Evolutionary conservation across 2,888 invertebrate genomes (phyloP).

Genomic region (Lutraria lutraria): DNA sequence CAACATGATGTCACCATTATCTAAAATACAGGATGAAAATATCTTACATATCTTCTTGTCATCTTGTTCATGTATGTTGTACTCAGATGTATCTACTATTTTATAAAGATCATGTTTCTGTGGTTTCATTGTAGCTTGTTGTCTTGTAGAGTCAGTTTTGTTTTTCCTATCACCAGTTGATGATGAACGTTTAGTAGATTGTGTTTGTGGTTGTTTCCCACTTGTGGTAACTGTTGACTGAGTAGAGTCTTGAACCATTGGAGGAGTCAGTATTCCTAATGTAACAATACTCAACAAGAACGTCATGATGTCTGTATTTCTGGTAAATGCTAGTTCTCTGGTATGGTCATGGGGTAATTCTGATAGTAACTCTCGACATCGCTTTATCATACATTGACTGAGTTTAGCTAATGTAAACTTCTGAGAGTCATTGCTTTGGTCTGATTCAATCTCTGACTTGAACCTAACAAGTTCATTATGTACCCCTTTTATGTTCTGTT

Average conservation of each 20-base stretch:
- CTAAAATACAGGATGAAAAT: no score
- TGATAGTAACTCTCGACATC: background rate
- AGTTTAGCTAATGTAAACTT: background rate
- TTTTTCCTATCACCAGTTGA: conserved; percentile 7
- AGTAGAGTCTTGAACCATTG: background rate
- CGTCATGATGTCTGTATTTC: no score
- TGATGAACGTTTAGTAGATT: no score
- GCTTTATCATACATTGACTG: background rate
- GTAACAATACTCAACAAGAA: no score
- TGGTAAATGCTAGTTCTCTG: no score
- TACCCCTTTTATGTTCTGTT: no score
- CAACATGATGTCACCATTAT: no score
- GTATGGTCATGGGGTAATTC: background rate
- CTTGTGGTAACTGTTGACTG: background rate
- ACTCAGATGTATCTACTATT: background rate
- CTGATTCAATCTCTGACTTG: no score
- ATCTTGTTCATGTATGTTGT: background rate
- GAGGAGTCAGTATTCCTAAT: background rate
- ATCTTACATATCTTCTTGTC: background rate
- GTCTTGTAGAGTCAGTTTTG: background rate
- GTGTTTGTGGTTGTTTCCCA: no score
- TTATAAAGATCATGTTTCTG: background rate
- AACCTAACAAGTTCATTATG: no score
- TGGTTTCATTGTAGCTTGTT: background rate
- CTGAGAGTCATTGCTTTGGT: no score